A percentile compares a stretch with the other conserved stretches of the same genome.
Conservation (phyloP, 2,888 invertebrate genomes). For the Plutella xylostella region DNA sequence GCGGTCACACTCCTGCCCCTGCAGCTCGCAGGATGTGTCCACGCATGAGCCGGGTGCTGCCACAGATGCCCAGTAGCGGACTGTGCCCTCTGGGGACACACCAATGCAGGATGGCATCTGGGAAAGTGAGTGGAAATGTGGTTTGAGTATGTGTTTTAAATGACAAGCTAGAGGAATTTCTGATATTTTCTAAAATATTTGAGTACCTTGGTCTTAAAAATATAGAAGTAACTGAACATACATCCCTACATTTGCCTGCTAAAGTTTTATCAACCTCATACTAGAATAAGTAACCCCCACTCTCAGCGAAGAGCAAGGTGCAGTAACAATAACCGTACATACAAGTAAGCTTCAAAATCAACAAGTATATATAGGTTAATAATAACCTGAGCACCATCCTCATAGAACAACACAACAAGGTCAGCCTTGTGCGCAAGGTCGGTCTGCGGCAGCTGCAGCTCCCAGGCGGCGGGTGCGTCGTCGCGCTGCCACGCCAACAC, state of each 20-base stretch:
- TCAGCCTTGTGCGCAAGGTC: conserved; percentile 92
- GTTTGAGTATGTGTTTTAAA: too few relatives aligned
- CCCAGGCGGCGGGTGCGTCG: conserved; percentile 76
- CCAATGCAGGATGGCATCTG: conserved; percentile 88
- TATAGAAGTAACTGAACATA: too few relatives aligned
- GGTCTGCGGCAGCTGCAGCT: conserved; percentile 89
- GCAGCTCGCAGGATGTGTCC: conserved; percentile 87
- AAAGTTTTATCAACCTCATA: too few relatives aligned
- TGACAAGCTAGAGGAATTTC: too few relatives aligned
- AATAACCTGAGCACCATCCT: conserved; percentile 47
- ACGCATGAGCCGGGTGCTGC: conserved; percentile 88
- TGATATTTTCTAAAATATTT: too few relatives aligned
- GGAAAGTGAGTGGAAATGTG: too few relatives aligned
- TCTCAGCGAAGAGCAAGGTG: too few relatives aligned
- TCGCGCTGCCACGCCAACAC: conserved; percentile 88
- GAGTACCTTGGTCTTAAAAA: too few relatives aligned
- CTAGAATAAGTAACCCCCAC: too few relatives aligned
- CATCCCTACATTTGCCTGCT: too few relatives aligned
- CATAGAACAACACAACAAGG: conserved; percentile 78
- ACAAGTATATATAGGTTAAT: too few relatives aligned
- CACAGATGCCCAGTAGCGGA: conserved; percentile 92
- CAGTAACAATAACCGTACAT: neutral
- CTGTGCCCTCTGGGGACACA: conserved; percentile 92
- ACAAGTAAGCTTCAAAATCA: too few relatives aligned
- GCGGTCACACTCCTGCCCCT: conserved; percentile 88